Conservation (phyloP, 2,113 vertebrate species). For the Dipodomys stephensi region DNA sequence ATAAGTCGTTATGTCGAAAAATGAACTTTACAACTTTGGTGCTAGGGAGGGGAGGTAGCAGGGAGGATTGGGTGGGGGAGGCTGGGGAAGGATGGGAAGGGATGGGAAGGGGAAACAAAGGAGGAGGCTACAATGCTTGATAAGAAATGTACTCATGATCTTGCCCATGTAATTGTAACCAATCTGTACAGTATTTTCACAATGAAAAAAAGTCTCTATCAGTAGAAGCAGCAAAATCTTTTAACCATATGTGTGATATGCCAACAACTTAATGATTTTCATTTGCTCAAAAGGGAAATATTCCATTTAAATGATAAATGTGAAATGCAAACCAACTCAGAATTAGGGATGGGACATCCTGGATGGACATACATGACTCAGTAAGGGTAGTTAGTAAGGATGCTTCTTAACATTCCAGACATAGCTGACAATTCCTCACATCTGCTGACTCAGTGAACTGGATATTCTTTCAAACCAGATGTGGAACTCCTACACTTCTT, state of each 20-base stretch:
- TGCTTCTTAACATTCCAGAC: not conserved
- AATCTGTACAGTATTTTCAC: too few species aligned
- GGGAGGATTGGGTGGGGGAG: too few species aligned
- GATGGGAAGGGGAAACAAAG: too few species aligned
- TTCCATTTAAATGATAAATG: not conserved
- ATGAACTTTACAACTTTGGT: too few species aligned
- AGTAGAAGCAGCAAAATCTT: not conserved
- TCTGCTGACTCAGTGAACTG: not conserved
- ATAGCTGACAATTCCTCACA: not conserved
- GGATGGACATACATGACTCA: not conserved
- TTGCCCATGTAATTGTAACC: too few species aligned
- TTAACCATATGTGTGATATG: not conserved
- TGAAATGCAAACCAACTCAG: not conserved
- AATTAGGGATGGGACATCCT: not conserved
- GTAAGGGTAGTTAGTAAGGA: not conserved
- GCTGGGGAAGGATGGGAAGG: too few species aligned
- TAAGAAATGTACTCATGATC: too few species aligned
- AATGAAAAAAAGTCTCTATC: not conserved
- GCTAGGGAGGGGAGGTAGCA: too few species aligned
- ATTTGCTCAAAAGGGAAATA: slow-evolving; percentile 41
- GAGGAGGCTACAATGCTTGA: too few species aligned
- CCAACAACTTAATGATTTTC: slow-evolving; percentile 1
- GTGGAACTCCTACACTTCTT: not conserved
- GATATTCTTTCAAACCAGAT: not conserved
- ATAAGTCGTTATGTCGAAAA: too few species aligned